Evolutionary conservation across 2,113 vertebrate genomes (phyloP), one percentile per base, ranked within the genome.

Genomic region (Tragelaphus strepsiceros): DNA sequence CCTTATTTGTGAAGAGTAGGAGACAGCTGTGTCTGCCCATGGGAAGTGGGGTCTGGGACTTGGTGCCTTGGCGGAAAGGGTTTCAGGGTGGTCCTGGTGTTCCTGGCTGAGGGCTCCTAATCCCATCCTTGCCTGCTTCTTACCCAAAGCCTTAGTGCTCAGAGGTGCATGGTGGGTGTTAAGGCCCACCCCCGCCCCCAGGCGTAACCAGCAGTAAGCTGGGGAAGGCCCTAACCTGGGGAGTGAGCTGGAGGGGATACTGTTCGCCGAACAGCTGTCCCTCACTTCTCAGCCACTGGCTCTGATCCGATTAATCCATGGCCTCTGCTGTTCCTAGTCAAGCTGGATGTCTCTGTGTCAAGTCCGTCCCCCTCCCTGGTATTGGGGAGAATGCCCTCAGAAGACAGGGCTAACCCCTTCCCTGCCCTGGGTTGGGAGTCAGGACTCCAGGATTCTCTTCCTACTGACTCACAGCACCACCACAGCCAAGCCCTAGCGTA

Each of bases 271-370:
- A 87, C 96, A 97, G 51, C 91, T 96, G 91, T 53, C 61, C 17
- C 94, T 96, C 82, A 84, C 67, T 77, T 95, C 95, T 93, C 96
- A 78, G 97, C 35, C 93, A 32, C 92, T 85, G 90, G 81, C 96
- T 88, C 74, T 97, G 97, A 97, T 96, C 96, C 6, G 67, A 90
- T 94, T 92, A 97, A 91, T 93, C 78, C 54, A 49, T 15, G 93
- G 91, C 86, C 86, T 97, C 89, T 74, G 91, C 88, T 84, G 43
- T 67, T 93, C 86, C 81, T 74, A 24, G 54, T 90, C 80, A 64
- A 84, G 91, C 77, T 88, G 77, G 46, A 58, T 43, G 81, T 92
- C 81, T 96, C 80, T 30, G 67, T 90, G 84, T 90, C 85, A 12
- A 86, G 81, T 58, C 80, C 51, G 35, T 24, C 58, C 49, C 35